These are phyloP conservation scores for Pelobates fuscus DNA, from an alignment of 2,113 vertebrate species.

Conservation along the genomic window DNA sequence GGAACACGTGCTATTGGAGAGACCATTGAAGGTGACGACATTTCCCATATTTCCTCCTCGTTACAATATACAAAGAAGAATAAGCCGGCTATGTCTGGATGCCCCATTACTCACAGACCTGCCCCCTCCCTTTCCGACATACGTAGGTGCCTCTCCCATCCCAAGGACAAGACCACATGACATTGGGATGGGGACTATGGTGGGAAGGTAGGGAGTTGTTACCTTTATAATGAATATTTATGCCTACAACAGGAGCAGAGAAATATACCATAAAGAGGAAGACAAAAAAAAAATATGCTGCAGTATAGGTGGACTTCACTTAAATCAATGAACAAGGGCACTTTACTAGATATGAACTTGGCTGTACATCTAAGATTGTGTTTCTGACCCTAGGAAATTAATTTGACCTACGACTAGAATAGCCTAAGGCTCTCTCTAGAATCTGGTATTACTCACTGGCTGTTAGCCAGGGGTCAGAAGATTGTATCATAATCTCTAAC, in stretches of 20 bases:
- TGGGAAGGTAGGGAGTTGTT: background rate
- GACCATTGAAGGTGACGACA: slow-evolving; percentile 28
- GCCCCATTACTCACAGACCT: slow-evolving; percentile 15
- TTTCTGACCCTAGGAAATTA: too few relatives aligned
- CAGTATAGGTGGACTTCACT: too few relatives aligned
- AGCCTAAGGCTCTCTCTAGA: too few relatives aligned
- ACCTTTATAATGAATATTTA: background rate
- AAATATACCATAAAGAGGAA: too few relatives aligned
- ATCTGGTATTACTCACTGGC: too few relatives aligned
- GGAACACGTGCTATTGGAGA: background rate
- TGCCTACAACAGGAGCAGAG: background rate
- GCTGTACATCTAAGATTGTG: too few relatives aligned
- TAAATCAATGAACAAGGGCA: too few relatives aligned
- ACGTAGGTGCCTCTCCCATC: slow-evolving; percentile 26
- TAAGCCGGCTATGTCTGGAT: slow-evolving; percentile 25
- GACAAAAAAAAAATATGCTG: too few relatives aligned
- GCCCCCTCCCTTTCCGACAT: background rate
- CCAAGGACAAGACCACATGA: slow-evolving; percentile 41
- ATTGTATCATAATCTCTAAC: too few relatives aligned
- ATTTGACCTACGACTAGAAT: too few relatives aligned
- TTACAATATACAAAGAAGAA: slow-evolving; percentile 26
- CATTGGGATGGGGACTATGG: background rate
- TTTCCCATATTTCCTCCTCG: slow-evolving; percentile 27
- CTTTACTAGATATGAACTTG: too few relatives aligned
- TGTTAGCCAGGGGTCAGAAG: too few relatives aligned